Percentiles rank a stretch among this genome's conserved stretches.
Evolutionary conservation across 2,888 invertebrate species (phyloP).

Genomic region (Chrysomela aeneicollis): DNA sequence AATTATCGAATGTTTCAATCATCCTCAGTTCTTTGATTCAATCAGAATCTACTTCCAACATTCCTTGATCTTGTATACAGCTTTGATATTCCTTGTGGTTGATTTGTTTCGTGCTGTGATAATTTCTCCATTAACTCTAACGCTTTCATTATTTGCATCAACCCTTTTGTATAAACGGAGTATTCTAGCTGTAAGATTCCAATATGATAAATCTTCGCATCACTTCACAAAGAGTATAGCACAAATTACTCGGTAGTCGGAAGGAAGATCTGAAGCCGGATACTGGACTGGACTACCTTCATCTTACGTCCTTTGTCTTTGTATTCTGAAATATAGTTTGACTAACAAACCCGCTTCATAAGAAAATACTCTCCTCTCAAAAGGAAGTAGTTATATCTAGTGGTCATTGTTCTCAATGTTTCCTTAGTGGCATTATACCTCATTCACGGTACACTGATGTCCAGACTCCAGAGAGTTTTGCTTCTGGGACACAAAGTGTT

Average conservation of each 20-base stretch:
- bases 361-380: slow-evolving; percentile 45
- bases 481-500: not conserved
- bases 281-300: slow-evolving; percentile 51
- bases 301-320: slow-evolving; percentile 49
- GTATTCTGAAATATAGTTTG: not conserved
- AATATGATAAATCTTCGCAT: too few species aligned
- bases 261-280: slow-evolving; percentile 36
- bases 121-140: too few species aligned
- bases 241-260: not conserved
- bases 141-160: too few species aligned
- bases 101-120: too few species aligned
- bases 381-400: slow-evolving; percentile 15
- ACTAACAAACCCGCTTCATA: slow-evolving; percentile 42
- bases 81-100: too few species aligned
- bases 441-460: not conserved
- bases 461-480: not conserved
- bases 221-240: too few species aligned
- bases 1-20: too few species aligned
- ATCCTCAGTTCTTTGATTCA: too few species aligned
- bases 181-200: too few species aligned
- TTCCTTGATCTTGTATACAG: too few species aligned
- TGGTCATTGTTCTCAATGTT: slow-evolving; percentile 1
- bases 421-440: not conserved
- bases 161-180: too few species aligned
- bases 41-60: too few species aligned